These are phyloP conservation scores for Ptychochromis oligacanthus DNA, from an alignment of 2,113 vertebrate genomes.

Conservation along the genomic window DNA sequence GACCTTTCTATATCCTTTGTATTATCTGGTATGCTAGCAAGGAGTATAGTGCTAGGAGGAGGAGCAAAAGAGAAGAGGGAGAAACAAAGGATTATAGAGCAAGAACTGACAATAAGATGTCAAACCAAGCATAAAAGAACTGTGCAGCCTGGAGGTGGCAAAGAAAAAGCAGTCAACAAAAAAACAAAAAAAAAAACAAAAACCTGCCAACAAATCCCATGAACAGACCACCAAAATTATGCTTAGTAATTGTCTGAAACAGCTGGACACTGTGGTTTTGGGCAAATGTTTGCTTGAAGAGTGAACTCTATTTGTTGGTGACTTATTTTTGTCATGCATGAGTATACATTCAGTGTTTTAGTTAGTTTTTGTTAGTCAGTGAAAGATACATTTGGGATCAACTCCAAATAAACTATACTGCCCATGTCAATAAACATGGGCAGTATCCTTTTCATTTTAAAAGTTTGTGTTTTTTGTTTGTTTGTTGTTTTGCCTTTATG, in stretches of 20 bases:
- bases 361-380: neutral
- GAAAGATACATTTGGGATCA: neutral
- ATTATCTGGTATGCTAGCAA: constrained; percentile 40
- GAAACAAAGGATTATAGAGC: constrained; percentile 2
- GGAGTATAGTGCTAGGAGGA: constrained; percentile 1
- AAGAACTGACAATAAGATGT: neutral
- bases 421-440: neutral
- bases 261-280: neutral
- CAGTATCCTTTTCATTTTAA: neutral
- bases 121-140: neutral
- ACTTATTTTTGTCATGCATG: neutral
- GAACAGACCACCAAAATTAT: neutral
- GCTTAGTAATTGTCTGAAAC: neutral
- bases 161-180: neutral
- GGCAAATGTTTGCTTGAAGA: neutral
- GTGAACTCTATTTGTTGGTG: neutral
- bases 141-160: neutral
- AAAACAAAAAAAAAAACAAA: neutral
- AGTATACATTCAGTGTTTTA: neutral
- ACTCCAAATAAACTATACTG: neutral
- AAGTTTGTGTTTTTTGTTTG: neutral
- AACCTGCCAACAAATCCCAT: neutral
- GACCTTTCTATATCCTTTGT: constrained; percentile 59
- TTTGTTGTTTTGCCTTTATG: neutral
- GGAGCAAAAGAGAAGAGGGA: constrained; percentile 11